These are phyloP conservation scores for Mustelus asterias DNA, from an alignment of 2,113 vertebrate genomes.

Conservation along the genomic window DNA sequence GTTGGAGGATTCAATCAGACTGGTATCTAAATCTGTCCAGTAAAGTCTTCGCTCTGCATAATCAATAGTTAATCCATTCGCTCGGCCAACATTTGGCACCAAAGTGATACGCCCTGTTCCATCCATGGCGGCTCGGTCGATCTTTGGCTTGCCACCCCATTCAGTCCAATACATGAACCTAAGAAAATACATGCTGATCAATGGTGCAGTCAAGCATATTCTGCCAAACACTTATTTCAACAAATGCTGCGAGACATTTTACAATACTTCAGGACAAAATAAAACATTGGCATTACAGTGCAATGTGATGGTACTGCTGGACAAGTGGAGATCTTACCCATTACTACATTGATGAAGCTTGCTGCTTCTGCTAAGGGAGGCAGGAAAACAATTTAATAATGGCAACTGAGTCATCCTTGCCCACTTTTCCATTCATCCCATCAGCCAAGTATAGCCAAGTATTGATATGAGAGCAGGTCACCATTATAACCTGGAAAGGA, in stretches of 20 bases:
- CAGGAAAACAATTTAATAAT: background rate
- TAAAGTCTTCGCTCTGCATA: conserved; percentile 87
- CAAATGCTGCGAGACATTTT: background rate
- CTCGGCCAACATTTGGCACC: conserved; percentile 85
- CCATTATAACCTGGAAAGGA: background rate
- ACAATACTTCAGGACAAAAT: background rate
- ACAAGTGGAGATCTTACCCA: background rate
- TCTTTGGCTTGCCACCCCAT: conserved; percentile 93
- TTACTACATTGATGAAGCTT: background rate
- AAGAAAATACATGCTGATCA: background rate
- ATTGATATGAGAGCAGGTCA: background rate
- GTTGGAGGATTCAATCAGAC: conserved; percentile 91
- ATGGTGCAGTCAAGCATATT: background rate
- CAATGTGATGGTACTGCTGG: background rate
- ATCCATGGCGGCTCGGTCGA: conserved; percentile 90
- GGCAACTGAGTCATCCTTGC: background rate
- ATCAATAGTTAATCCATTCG: conserved; percentile 91
- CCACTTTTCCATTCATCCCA: background rate
- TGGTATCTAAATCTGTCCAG: conserved; percentile 94
- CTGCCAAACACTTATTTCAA: background rate
- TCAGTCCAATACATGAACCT: conserved; percentile 99
- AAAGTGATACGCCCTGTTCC: conserved; percentile 78
- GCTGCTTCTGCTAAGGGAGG: background rate
- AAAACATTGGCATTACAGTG: background rate
- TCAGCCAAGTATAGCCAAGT: background rate